Evolutionary conservation across 2,888 invertebrate genomes (phyloP), one percentile per base, ranked within the genome.

Genomic region (Metopia argyrocephala): DNA sequence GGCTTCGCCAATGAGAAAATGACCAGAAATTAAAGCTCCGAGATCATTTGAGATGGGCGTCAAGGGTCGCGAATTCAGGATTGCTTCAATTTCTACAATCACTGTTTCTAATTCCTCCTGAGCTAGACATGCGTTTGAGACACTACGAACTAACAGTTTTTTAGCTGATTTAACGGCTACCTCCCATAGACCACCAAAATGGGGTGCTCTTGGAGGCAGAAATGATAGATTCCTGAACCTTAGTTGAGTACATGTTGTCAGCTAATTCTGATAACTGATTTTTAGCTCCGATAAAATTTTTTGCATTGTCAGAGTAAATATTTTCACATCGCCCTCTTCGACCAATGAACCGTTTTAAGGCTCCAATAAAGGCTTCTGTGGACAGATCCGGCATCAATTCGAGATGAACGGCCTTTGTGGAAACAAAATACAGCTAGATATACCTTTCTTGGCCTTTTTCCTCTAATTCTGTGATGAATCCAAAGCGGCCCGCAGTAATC

Each of bases 241-340:
- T n/a, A 46, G 9, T 9, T 5, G 46, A 46, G 12, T 46, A 46
- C 3, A 46, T 46, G 18, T 15, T 46, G 12, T 46, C 46, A 46
- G 46, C 5, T 46, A 46, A 15, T 12, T 46, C 46, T 46, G 46
- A 4, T n/a, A 46, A 4, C 18, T 46, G 46, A 46, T 46, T 46
- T 46, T 46, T 46, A n/a, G 2, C 46, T 46, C 50, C 52, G 5
- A 66, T n/a, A 66, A 65, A 57, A n/a, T 65, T 65, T 1, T 28
- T 50, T 2, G 64, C 64, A 18, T 64, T 50, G 12, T 64, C 64
- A 15, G 18, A 50, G 4, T 27, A 50, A 5, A 50, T 64, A 25
- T 28, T 64, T 2, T 46, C 18, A 12, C 27, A 27, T 9, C 25
- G 15, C n/a, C 50, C 28, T 48, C 64, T 25, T 3, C 50, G 48